These are phyloP conservation scores for Edolisoma coerulescens DNA, from an alignment of 2,113 vertebrate species.

Conservation along the genomic window DNA sequence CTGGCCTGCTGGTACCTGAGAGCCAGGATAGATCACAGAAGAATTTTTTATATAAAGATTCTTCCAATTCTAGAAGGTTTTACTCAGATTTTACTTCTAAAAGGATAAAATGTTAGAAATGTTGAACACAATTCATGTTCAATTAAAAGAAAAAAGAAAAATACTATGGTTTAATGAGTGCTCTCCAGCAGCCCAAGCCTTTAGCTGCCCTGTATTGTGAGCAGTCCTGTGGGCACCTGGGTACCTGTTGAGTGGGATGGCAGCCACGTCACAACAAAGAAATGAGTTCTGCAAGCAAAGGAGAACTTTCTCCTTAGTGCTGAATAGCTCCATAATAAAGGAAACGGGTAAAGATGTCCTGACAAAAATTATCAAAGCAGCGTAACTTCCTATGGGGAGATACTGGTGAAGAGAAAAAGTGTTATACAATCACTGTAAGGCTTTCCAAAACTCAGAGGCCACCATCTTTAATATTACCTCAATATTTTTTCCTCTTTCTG, in stretches of 20 bases:
- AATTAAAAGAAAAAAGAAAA: not conserved
- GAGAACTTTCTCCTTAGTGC: not conserved
- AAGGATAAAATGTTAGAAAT: not conserved
- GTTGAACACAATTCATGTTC: not conserved
- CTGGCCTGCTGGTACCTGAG: not conserved
- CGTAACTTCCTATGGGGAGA: rapidly evolving
- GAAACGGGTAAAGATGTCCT: not conserved
- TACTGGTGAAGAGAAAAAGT: not conserved
- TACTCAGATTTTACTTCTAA: not conserved
- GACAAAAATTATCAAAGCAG: not conserved
- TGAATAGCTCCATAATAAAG: not conserved
- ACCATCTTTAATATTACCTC: not conserved
- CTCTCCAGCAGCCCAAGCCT: not conserved
- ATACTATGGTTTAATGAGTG: not conserved
- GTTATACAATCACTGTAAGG: not conserved
- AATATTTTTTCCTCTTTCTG: not conserved
- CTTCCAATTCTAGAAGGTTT: not conserved
- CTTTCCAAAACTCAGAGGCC: not conserved
- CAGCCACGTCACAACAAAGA: not conserved
- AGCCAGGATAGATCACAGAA: not conserved
- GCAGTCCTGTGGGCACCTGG: not conserved
- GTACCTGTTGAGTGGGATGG: not conserved
- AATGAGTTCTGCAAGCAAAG: not conserved
- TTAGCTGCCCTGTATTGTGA: not conserved
- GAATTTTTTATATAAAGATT: not conserved